Base-by-base conservation (phyloP, 2,797 vertebrate species). In the Sebastes nivosus region DNA sequence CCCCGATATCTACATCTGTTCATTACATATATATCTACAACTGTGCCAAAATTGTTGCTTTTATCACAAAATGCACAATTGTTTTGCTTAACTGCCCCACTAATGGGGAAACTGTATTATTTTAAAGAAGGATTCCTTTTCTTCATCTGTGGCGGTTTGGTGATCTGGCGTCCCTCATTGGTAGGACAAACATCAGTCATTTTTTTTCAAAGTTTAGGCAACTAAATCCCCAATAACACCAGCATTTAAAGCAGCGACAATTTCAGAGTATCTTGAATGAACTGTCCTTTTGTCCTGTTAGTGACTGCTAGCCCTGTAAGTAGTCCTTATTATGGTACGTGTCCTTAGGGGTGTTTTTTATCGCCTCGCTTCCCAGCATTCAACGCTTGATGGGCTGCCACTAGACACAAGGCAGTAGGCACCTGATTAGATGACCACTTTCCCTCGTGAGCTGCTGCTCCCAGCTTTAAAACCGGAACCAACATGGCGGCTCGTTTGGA, bases 51-150 rank as follows among this genome's bases (percentile, higher is more conserved):
- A 0, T 8, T 46, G 14, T 46, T 46, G 42, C 42, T 46, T 46
- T 46, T 18, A 46, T 7, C 42, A 0, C 14, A 46, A 46, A 46
- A 46, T 46, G 6, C 14, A 46, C 42, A 46, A 46, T 18, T 46
- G 42, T 8, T 18, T 0, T 18, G 42, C 42, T 46, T 46, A 46
- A 16, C 16, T 0, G 0, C 0, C 42, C 42, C 6, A 1, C 42
- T 46, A 46, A 71, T 68, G 4, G 24, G 4, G 54, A 61, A 61
- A 25, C 4, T 55, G 29, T 29, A 57, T 5, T 27, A n/a, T 20
- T 65, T 65, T n/a, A n/a, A 14, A 6, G 34, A 34, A 9, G 5
- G 13, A 8, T 34, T 70, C 16, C 22, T n/a, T 52, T 22, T 65
- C 29, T 58, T 52, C 36, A 52, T 63, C 8, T 20, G 0, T 24